phyloP scores from a whole-genome alignment of 1,140 invertebrate species.

The Heliothis subflexa region DNA sequence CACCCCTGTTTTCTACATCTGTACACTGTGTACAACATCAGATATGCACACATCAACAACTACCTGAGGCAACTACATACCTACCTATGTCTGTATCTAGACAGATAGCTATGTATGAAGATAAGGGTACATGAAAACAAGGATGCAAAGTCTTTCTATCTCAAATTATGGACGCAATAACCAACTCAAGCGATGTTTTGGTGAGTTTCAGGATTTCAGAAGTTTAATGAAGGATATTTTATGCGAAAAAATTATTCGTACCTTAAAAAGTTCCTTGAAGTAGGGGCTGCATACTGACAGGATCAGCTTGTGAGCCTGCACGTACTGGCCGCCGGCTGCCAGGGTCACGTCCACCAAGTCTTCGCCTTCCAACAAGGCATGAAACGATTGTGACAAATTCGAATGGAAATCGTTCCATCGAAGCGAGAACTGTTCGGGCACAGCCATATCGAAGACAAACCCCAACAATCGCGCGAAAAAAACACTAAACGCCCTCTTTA shows the following conservation, averaged over 20 bases:
- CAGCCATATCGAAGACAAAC: conserved; percentile 74
- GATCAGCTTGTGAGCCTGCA: conserved; percentile 91
- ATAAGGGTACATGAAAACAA: too few relatives aligned
- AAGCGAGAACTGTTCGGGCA: conserved; percentile 91
- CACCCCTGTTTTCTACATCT: background rate
- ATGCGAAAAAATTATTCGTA: conserved; percentile 80
- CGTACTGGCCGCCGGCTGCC: conserved; percentile 89
- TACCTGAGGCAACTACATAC: background rate
- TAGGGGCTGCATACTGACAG: conserved; percentile 91
- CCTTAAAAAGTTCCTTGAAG: conserved; percentile 91
- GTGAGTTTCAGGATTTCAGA: background rate
- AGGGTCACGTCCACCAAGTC: conserved; percentile 92
- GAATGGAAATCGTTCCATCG: conserved; percentile 95
- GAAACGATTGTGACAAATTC: conserved; percentile 90
- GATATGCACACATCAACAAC: background rate
- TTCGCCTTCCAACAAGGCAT: conserved; percentile 89
- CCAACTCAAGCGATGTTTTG: too few relatives aligned
- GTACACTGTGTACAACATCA: conserved; percentile 4
- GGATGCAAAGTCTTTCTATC: too few relatives aligned
- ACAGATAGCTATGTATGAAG: too few relatives aligned
- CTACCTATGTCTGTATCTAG: too few relatives aligned
- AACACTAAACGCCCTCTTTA: conserved; percentile 42
- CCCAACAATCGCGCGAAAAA: conserved; percentile 52
- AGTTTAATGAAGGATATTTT: background rate
- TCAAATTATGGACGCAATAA: too few relatives aligned